Conservation (phyloP, 2,888 invertebrate genomes). For the Pterostichus madidus region DNA sequence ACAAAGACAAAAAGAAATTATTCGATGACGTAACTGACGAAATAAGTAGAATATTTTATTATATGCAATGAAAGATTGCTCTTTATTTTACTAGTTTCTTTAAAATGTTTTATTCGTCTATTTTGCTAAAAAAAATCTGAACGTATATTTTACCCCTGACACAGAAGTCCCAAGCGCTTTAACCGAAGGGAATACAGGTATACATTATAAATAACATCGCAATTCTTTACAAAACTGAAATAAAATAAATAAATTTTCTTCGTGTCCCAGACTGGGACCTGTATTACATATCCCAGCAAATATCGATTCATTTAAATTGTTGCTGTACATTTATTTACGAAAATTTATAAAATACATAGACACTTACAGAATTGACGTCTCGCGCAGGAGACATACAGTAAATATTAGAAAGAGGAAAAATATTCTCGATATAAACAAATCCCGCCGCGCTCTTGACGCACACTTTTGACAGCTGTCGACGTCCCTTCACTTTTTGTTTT, state of each 20-base stretch:
- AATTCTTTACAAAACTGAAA: conserved; percentile 44
- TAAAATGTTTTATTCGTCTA: conserved; percentile 28
- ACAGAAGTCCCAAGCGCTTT: conserved; percentile 42
- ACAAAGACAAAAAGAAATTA: too few species aligned
- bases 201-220: conserved; percentile 53
- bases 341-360: too few species aligned
- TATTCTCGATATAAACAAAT: too few species aligned
- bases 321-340: neutral
- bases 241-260: conserved; percentile 46
- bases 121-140: conserved; percentile 37
- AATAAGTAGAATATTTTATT: too few species aligned
- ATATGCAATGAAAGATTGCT: neutral
- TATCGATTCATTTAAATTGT: neutral
- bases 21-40: too few species aligned
- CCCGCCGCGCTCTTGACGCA: too few species aligned
- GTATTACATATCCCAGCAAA: neutral
- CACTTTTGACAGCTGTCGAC: too few species aligned
- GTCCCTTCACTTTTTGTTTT: too few species aligned
- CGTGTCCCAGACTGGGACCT: conserved; percentile 17
- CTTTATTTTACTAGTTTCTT: conserved; percentile 27
- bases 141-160: conserved; percentile 43
- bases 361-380: too few species aligned
- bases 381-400: too few species aligned
- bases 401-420: too few species aligned
- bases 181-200: conserved; percentile 33